Percentiles rank a stretch among this genome's conserved stretches.
Evolutionary conservation across 2,888 invertebrate species (phyloP).

Genomic region (Leptodirus hochenwartii): DNA sequence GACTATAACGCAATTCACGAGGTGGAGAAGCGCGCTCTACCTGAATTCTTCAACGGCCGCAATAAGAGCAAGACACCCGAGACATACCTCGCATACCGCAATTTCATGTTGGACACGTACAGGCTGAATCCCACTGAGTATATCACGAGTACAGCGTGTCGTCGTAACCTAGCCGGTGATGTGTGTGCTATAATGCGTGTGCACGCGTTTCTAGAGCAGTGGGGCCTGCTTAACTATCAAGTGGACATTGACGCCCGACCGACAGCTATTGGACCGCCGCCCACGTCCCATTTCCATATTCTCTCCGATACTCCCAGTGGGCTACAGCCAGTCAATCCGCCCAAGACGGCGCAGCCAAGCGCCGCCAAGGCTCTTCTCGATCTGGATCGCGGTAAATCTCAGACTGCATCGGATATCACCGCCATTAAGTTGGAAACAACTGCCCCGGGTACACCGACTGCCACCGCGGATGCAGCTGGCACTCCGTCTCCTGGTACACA

Average conservation of each 20-base stretch:
- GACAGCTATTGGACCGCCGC: constrained; percentile 96
- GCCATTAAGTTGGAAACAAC: constrained; percentile 23
- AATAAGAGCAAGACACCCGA: constrained; percentile 98
- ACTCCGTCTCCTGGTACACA: too few species aligned
- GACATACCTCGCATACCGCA: constrained; percentile 89
- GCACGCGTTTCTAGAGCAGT: constrained; percentile 98
- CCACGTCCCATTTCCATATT: constrained; percentile 97
- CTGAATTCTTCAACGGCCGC: constrained; percentile 95
- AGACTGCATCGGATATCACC: constrained; percentile 32
- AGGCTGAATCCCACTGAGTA: constrained; percentile 93
- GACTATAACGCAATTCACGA: constrained; percentile 97
- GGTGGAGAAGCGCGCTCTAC: constrained; percentile 89
- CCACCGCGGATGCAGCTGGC: too few species aligned
- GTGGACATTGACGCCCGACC: constrained; percentile 90
- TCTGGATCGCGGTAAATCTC: constrained; percentile 42
- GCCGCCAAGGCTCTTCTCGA: constrained; percentile 61
- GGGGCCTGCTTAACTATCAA: constrained; percentile 97
- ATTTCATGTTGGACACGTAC: constrained; percentile 99
- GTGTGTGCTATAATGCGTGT: constrained; percentile 98
- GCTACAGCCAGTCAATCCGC: constrained; percentile 74
- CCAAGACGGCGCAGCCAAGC: constrained; percentile 62
- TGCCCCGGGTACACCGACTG: too few species aligned
- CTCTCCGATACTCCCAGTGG: constrained; percentile 96
- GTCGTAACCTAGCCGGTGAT: constrained; percentile 96
- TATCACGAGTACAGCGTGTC: constrained; percentile 89